These are phyloP conservation scores for Metridium senile DNA, from an alignment of 92 coral and sea anemone species.

Conservation along the genomic window DNA sequence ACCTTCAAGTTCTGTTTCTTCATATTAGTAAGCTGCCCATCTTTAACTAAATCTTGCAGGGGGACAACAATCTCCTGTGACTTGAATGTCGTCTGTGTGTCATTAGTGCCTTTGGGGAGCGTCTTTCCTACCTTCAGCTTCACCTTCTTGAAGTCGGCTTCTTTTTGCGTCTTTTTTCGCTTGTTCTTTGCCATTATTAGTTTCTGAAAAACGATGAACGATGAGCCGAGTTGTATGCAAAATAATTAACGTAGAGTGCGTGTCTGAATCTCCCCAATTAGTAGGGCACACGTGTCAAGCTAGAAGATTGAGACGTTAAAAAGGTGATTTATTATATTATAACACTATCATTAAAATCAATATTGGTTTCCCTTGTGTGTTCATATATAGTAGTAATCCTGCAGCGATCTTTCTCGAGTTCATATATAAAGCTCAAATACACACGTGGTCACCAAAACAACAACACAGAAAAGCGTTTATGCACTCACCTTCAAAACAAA, in stretches of 20 bases:
- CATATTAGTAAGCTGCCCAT: slow-evolving; percentile 63
- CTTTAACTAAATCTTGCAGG: slow-evolving; percentile 59
- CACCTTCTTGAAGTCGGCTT: slow-evolving; percentile 92
- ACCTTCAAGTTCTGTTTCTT: slow-evolving; percentile 87
- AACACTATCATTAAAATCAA: not conserved
- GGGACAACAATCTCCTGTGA: slow-evolving; percentile 78
- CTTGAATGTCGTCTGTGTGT: slow-evolving; percentile 85
- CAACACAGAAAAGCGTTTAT: too few species aligned
- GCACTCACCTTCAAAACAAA: not conserved
- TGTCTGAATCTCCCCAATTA: too few species aligned
- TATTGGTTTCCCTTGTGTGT: too few species aligned
- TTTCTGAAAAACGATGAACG: not conserved
- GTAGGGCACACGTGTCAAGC: too few species aligned
- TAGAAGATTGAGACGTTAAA: too few species aligned
- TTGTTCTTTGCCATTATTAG: slow-evolving; percentile 82
- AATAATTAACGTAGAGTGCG: too few species aligned
- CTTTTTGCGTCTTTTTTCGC: slow-evolving; percentile 80
- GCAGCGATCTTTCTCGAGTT: not conserved
- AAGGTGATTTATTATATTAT: too few species aligned
- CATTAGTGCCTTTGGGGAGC: slow-evolving; percentile 78
- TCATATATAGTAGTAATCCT: not conserved
- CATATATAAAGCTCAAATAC: too few species aligned
- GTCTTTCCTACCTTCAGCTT: slow-evolving; percentile 92
- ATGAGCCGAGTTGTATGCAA: not conserved
- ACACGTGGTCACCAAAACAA: too few species aligned